Evolutionary conservation across 2,888 invertebrate species (phyloP), one percentile per base, ranked within the genome.

Genomic region (Nymphalis c-album): DNA sequence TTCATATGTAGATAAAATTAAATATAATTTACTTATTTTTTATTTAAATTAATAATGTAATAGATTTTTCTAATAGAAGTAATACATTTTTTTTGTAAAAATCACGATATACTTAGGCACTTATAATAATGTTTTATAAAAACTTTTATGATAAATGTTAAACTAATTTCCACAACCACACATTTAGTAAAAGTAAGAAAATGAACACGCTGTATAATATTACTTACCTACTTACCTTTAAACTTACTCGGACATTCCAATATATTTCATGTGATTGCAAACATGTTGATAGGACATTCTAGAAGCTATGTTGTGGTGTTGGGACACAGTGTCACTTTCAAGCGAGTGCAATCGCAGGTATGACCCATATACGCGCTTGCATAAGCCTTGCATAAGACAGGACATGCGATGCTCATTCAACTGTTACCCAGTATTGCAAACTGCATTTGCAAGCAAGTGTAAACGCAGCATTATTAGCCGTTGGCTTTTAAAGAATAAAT

Each of bases 301-400:
- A n/a, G 62, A 62, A 50, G 50, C 62, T 45, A 50, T 35, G 63
- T 64, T 64, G 60, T 65, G 65, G 63, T 59, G 67, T 67, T 67
- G 59, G 64, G 64, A 70, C 67, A 62, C 47, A 31, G 6, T 50
- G 45, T 40, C 5, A 53, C 31, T 59, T 55, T 55, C 55, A 22
- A 59, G 22, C 35, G 35, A 71, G 63, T 71, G 76, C 76, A 77
- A 74, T 72, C 64, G 71, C 60, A 31, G 31, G 31, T 51, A 50
- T 61, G 76, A 82, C 85, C 87, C 76, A 86, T 89, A 82, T 84
- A 78, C 10, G 40, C 62, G 66, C 51, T 88, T 87, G 82, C 83
- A 77, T 81, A 83, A 87, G 64, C 31, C 55, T 55, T 55, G 55
- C 31, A 20, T 55, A 55, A 55, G 55, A 3, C 48, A 8, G 31